These are phyloP conservation scores for Lasioglossum malachurum DNA, from an alignment of 2,888 invertebrate genomes.

Conservation along the genomic window DNA sequence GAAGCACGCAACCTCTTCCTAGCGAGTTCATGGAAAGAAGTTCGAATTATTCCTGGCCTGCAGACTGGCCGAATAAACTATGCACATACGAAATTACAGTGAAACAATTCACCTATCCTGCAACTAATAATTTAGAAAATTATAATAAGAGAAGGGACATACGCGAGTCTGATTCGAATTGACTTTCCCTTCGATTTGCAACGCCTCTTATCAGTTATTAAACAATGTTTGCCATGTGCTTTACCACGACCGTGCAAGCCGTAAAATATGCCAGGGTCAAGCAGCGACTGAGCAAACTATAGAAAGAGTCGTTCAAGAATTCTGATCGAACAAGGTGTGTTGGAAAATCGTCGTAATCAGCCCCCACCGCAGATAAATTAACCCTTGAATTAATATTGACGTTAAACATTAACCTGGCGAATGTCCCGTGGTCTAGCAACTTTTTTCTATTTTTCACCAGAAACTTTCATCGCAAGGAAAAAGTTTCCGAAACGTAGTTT, in stretches of 20 bases:
- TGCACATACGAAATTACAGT: not conserved
- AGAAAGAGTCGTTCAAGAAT: not conserved
- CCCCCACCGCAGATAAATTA: not conserved
- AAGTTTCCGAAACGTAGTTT: not conserved
- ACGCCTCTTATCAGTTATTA: not conserved
- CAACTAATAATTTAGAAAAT: not conserved
- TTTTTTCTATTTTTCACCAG: not conserved
- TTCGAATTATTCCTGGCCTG: constrained; percentile 2
- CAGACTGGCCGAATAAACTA: not conserved
- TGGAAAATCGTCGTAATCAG: not conserved
- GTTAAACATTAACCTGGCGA: not conserved
- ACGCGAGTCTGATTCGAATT: not conserved
- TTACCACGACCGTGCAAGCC: not conserved
- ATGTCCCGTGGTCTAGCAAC: not conserved
- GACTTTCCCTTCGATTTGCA: not conserved
- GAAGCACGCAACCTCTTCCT: constrained; percentile 26
- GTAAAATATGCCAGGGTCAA: not conserved
- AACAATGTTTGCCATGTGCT: not conserved
- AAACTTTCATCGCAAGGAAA: not conserved
- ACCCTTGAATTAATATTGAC: not conserved
- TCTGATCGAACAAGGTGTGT: not conserved
- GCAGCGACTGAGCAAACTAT: not conserved
- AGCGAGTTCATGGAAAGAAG: not conserved
- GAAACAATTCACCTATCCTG: not conserved
- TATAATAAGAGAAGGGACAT: too few relatives aligned